Conservation (phyloP, 2,797 vertebrate genomes). For the Diplodus sargus region DNA sequence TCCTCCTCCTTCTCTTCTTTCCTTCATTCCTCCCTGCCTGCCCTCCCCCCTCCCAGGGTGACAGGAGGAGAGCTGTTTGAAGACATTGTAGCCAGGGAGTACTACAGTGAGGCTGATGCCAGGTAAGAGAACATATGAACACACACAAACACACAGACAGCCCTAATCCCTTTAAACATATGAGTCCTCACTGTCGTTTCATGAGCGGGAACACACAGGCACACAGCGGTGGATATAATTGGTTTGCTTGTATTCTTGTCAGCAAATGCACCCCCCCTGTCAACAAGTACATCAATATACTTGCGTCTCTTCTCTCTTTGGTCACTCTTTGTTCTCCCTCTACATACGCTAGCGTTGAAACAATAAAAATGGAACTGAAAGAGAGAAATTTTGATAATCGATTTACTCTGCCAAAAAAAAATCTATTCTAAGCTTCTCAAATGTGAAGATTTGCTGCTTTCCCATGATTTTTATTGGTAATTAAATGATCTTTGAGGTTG, state of each 20-base stretch:
- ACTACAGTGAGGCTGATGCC: slow-evolving; percentile 98
- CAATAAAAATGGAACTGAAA: too few species aligned
- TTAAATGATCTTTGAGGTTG: neutral
- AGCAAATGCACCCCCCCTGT: slow-evolving; percentile 49
- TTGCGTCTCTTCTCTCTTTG: slow-evolving; percentile 13
- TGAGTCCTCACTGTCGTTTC: slow-evolving; percentile 30
- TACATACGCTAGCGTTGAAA: neutral
- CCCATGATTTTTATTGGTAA: neutral
- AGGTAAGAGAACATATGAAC: slow-evolving; percentile 83
- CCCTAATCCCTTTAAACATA: slow-evolving; percentile 41
- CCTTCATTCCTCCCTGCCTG: neutral
- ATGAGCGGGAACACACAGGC: slow-evolving; percentile 25
- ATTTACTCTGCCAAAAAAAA: neutral
- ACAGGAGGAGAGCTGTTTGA: slow-evolving; percentile 98
- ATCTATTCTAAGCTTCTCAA: neutral
- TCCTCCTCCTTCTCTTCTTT: neutral
- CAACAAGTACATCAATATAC: slow-evolving; percentile 64
- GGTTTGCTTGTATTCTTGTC: slow-evolving; percentile 64
- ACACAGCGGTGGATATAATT: slow-evolving; percentile 50
- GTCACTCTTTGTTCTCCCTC: neutral
- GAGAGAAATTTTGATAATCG: neutral
- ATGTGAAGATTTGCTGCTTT: neutral
- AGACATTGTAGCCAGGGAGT: slow-evolving; percentile 98
- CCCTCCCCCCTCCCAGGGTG: slow-evolving; percentile 69
- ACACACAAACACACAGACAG: slow-evolving; percentile 15